phyloP scores from a whole-genome alignment of 2,797 vertebrate species.

The Natrix natrix region DNA sequence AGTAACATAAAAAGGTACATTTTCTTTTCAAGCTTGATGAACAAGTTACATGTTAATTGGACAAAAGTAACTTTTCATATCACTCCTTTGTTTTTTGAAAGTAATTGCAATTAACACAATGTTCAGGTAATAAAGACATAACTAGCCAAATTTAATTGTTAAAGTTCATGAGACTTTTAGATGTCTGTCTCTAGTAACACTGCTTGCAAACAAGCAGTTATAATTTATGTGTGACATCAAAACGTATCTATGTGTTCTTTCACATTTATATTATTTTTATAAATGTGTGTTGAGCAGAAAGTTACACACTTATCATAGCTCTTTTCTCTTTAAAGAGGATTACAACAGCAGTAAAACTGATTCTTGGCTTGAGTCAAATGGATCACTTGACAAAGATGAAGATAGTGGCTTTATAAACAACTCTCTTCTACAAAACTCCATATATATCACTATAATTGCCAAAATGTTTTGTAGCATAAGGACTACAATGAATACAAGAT shows the following conservation, averaged over 20 bases:
- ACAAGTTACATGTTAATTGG: not conserved
- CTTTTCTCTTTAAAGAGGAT: not conserved
- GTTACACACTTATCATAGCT: not conserved
- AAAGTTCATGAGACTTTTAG: not conserved
- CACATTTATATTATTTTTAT: not conserved
- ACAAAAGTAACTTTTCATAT: not conserved
- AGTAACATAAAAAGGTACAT: not conserved
- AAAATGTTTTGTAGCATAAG: not conserved
- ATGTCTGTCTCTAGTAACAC: not conserved
- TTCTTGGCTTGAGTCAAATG: not conserved
- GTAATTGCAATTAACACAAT: not conserved
- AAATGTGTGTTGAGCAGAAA: not conserved
- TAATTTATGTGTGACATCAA: accelerated
- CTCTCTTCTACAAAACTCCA: not conserved
- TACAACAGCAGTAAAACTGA: not conserved
- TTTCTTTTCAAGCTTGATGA: not conserved
- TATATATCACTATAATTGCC: not conserved
- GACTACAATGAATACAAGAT: not conserved
- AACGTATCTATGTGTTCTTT: not conserved
- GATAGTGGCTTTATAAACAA: not conserved
- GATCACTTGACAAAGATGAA: not conserved
- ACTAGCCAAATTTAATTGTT: not conserved
- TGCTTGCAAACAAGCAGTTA: not conserved
- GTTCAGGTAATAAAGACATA: not conserved
- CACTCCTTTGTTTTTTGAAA: not conserved